Evolutionary conservation across 2,888 invertebrate genomes (phyloP).

Genomic region (Pecten maximus): DNA sequence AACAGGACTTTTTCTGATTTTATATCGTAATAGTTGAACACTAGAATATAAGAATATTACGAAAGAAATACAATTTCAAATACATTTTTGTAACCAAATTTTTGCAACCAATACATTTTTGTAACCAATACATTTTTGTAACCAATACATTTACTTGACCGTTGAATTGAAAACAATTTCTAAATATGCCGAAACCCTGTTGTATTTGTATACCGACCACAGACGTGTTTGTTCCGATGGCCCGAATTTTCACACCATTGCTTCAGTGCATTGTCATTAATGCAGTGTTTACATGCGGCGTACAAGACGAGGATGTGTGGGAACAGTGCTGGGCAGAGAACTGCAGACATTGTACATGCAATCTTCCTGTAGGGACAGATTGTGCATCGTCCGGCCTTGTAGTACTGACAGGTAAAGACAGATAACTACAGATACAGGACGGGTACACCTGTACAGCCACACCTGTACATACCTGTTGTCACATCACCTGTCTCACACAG

Average conservation of each 20-base stretch:
- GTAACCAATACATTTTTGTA: too few species aligned
- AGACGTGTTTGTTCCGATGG: background rate
- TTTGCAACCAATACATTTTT: too few species aligned
- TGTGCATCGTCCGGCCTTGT: constrained; percentile 16
- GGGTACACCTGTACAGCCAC: constrained; percentile 24
- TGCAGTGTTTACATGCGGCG: background rate
- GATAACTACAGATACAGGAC: background rate
- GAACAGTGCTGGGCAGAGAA: background rate
- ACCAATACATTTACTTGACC: too few species aligned
- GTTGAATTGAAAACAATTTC: too few species aligned
- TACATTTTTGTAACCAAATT: too few species aligned
- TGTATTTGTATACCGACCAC: too few species aligned
- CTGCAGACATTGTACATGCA: background rate
- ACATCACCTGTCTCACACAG: constrained; percentile 9
- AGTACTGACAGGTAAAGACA: background rate
- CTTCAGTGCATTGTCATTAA: background rate
- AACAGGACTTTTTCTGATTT: too few species aligned
- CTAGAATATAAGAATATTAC: too few species aligned
- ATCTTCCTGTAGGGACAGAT: background rate
- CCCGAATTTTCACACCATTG: background rate
- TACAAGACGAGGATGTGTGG: background rate
- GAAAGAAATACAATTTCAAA: too few species aligned
- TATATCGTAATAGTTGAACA: too few species aligned
- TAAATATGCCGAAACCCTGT: too few species aligned
- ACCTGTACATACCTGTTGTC: constrained; percentile 24